Base-by-base conservation (phyloP, 2,797 vertebrate species). In the Sphenopsis melanotis region DNA sequence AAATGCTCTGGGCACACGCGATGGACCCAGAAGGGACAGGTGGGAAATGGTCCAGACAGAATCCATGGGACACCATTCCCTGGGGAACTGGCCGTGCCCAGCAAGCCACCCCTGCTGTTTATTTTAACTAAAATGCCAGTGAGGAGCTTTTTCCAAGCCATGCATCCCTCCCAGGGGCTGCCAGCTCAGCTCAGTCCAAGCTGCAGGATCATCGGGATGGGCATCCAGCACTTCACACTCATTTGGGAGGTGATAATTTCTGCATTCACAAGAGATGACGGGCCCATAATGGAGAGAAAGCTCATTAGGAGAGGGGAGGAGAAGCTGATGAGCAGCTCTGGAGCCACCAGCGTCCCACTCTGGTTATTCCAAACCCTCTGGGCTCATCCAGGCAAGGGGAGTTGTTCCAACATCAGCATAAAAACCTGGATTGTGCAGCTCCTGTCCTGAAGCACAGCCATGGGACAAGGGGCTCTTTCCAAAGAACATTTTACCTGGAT, bases 211-310 rank as follows among this genome's bases (percentile, higher is more conserved):
- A 85, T 8, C 26, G 2, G 65, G 72, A 32, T 6, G 66, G 71
- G 82, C 72, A 49, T 0, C 4, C 4, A 5, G 57, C 61, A 14
- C 83, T 76, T 82, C 91, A 89, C 71, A 37, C 92, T 69, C 12
- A 87, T 87, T 76, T 46, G 46, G 74, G 21, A 90, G 85, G 88
- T 90, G 93, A 78, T 78, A 80, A 96, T 94, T 95, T 90, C 83
- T 79, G 86, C 77, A 26, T 49, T 76, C 86, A n/a, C 90, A 55
- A 2, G 87, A 55, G 74, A 52, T 41, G 74, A 41, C 0, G 9
- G 74, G 24, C 39, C 85, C 63, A 21, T 49, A 46, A 72, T 13
- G 1, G 66, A 87, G 42, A 1, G 56, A 86, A 89, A 91, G 52
- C 72, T 79, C 80, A 32, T 63, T 52, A 59, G 1, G 55, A 52